Percentiles rank a stretch among this genome's conserved stretches.
Evolutionary conservation across 2,113 vertebrate species (phyloP).

Genomic region (Sinosuthora webbiana): DNA sequence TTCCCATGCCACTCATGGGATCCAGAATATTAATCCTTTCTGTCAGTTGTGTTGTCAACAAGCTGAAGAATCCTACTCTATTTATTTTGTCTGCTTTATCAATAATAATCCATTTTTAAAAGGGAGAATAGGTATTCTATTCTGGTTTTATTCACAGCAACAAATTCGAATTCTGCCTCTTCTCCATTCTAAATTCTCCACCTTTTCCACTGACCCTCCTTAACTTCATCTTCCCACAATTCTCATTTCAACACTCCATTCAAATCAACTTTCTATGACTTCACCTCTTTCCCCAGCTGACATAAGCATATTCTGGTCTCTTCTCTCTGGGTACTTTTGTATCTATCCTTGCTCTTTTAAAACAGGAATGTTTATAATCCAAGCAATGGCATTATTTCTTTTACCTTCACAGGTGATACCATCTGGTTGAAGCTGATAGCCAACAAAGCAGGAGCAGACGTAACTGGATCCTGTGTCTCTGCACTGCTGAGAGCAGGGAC

Average conservation of each 20-base stretch:
- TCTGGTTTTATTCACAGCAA: not conserved
- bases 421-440: slow-evolving; percentile 88
- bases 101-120: not conserved
- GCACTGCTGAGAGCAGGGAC: slow-evolving; percentile 87
- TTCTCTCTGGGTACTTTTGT: not conserved
- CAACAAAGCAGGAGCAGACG: slow-evolving; percentile 85
- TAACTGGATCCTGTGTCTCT: slow-evolving; percentile 78
- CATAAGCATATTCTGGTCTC: not conserved
- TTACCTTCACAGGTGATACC: slow-evolving; percentile 90
- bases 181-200: not conserved
- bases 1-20: not conserved
- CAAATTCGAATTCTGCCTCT: not conserved
- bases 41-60: not conserved
- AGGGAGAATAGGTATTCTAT: not conserved
- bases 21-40: not conserved
- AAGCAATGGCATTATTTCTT: not conserved
- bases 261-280: not conserved
- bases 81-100: not conserved
- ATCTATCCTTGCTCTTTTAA: not conserved
- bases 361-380: not conserved
- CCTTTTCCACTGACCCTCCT: not conserved
- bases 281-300: not conserved
- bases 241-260: not conserved
- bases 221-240: not conserved
- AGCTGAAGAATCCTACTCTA: not conserved